These are phyloP conservation scores for Cossypha polioptera DNA, from an alignment of 2,797 vertebrate species.

Conservation along the genomic window DNA sequence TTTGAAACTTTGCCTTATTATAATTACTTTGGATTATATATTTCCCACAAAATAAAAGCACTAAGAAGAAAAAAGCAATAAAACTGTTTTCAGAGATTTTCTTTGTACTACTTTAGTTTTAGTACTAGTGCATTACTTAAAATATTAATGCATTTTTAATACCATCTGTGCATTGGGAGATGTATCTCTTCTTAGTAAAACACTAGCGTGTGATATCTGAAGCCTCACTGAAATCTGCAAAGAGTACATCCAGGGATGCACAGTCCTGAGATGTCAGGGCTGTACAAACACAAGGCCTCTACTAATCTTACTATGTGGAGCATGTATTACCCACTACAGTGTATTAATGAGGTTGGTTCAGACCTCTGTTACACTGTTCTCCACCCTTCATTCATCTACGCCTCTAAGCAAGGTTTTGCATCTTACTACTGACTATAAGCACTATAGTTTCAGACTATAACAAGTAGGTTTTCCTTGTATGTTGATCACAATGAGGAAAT, in stretches of 20 bases:
- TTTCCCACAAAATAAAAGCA: background rate
- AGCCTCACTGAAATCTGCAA: background rate
- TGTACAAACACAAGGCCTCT: background rate
- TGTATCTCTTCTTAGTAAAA: background rate
- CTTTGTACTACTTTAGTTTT: background rate
- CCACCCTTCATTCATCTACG: background rate
- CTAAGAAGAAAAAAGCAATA: background rate
- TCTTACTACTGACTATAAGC: background rate
- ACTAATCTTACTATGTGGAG: background rate
- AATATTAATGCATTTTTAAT: slow-evolving; percentile 15
- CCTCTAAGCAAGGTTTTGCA: background rate
- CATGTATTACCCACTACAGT: background rate
- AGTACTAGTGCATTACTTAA: background rate
- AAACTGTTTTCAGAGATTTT: background rate
- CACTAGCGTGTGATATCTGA: background rate
- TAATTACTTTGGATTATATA: background rate
- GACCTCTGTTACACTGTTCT: background rate
- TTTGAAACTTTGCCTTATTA: background rate
- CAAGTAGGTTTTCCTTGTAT: background rate
- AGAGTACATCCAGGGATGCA: background rate
- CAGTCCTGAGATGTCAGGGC: background rate
- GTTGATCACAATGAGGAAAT: background rate
- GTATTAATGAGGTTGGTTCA: background rate
- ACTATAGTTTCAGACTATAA: background rate
- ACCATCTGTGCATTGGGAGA: background rate